Evolutionary conservation across 1,140 invertebrate genomes (phyloP), one percentile per base, ranked within the genome.

Genomic region (Telenomus remus): DNA sequence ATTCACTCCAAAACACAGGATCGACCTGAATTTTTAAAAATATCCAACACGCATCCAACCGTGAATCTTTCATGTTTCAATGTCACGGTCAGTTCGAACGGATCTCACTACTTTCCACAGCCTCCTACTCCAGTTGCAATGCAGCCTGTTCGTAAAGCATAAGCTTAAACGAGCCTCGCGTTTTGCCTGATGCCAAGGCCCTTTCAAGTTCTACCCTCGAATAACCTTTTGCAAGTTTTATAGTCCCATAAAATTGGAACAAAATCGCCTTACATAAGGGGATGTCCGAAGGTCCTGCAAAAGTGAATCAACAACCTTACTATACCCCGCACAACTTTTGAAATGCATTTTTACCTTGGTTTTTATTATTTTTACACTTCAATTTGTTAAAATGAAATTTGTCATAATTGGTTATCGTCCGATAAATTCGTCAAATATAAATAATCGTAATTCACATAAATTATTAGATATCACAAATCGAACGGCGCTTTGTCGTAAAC

Each of bases 1-100:
- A 27, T 27, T 27, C 19, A 27, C 19, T 39, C 37, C 37, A 9
- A 49, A 53, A 37, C 44, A 46, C 48, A 54, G 12, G 13, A 0
- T 48, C 65, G 73, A 65, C 73, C 73, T 65, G 73, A 65, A 70
- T 76, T 76, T 76, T 76, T 64, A 59, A 48, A 53, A 69, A 76
- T 61, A 65, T 68, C 53, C 56, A 76, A 59, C 65, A 48, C 49
- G 64, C 76, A 78, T 68, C 70, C 19, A 73, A 72, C 63, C 50
- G 44, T 79, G 71, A 76, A 78, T 76, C 73, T 78, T 61, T 79
- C 66, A 56, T 44, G 75, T 76, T 74, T 77, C 68, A 79, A 81
- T 82, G 80, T 81, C 81, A 82, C 57, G 77, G 81, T 75, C 77
- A 75, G 76, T 78, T 78, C 68, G 57, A 71, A 53, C 54, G 70